phyloP scores from a whole-genome alignment of 2,797 vertebrate species.

The Delichon dasypus region DNA sequence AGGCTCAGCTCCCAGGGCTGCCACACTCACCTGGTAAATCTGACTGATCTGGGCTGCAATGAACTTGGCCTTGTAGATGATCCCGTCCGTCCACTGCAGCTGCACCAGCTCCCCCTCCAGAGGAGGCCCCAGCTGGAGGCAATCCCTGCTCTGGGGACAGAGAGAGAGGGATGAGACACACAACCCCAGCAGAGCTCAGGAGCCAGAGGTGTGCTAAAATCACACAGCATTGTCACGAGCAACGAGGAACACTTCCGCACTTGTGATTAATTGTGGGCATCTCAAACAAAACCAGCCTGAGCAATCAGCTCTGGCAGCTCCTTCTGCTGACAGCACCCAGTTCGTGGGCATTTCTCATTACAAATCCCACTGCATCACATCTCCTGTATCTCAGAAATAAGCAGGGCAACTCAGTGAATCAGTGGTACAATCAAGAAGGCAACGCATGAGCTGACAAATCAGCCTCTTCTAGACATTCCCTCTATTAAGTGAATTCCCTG shows the following conservation, averaged over 20 bases:
- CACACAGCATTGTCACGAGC: rapidly evolving
- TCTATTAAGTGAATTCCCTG: conserved; percentile 15
- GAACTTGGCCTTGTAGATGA: conserved; percentile 87
- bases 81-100: conserved; percentile 82
- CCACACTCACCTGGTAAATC: conserved; percentile 86
- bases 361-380: not conserved
- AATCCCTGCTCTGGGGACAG: conserved; percentile 88
- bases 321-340: not conserved
- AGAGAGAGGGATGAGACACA: not conserved
- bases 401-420: not conserved
- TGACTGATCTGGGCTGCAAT: conserved; percentile 83
- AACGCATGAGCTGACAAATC: not conserved
- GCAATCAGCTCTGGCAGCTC: not conserved
- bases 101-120: conserved; percentile 84
- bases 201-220: not conserved
- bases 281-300: not conserved
- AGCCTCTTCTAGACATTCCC: not conserved
- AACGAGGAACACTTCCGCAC: not conserved
- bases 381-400: not conserved
- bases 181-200: not conserved
- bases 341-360: not conserved
- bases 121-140: conserved; percentile 84
- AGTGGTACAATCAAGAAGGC: not conserved
- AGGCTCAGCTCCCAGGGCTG: not conserved
- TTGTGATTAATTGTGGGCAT: not conserved